Percentiles rank a stretch among this genome's conserved stretches.
phyloP scores from a whole-genome alignment of 2,797 vertebrate genomes.

The Microchirus variegatus region DNA sequence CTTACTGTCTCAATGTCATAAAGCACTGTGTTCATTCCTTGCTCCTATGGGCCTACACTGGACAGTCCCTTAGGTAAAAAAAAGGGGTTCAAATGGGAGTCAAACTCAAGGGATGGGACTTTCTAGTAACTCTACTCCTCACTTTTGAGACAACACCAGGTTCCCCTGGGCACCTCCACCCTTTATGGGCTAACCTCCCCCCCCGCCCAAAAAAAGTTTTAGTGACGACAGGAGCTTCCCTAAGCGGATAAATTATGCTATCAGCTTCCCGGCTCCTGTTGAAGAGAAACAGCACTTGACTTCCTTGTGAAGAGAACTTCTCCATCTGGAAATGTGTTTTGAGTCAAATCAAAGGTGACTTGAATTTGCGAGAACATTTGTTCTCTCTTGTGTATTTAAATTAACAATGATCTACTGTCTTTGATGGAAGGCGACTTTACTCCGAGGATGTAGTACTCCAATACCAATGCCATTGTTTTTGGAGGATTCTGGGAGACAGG shows the following conservation, averaged over 20 bases:
- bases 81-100: conserved; percentile 50
- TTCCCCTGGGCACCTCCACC: conserved; percentile 66
- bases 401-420: conserved; percentile 14
- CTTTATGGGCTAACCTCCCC: conserved; percentile 82
- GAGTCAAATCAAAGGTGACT: too few species aligned
- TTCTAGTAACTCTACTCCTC: conserved; percentile 69
- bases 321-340: conserved; percentile 62
- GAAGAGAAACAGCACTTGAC: conserved; percentile 27
- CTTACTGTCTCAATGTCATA: conserved; percentile 66
- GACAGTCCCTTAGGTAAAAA: conserved; percentile 57
- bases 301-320: conserved; percentile 17
- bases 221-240: conserved; percentile 79
- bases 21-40: conserved; percentile 67
- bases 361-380: too few species aligned
- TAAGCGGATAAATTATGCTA: conserved; percentile 91
- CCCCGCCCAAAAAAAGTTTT: conserved; percentile 71
- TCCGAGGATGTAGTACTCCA: not conserved
- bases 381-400: too few species aligned
- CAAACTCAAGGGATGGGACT: conserved; percentile 60
- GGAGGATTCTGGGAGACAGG: conserved; percentile 75
- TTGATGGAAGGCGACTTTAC: conserved; percentile 30
- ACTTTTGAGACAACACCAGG: conserved; percentile 60
- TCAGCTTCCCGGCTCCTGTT: conserved; percentile 80
- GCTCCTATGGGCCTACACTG: conserved; percentile 71
- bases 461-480: conserved; percentile 30